phyloP scores from a whole-genome alignment of 2,797 vertebrate species.

The Phalloptychus januarius region DNA sequence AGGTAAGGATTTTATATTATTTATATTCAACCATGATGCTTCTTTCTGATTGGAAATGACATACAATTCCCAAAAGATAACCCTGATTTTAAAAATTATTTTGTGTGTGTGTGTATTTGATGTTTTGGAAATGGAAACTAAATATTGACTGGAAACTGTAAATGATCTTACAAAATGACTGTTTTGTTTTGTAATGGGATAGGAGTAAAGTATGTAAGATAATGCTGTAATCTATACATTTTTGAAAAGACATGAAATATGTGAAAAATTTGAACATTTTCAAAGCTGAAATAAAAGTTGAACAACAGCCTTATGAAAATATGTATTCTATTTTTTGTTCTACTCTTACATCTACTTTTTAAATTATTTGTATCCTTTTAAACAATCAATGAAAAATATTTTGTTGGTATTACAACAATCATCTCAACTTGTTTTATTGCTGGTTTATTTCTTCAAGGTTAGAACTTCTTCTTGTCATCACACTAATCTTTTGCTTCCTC shows the following conservation, averaged over 20 bases:
- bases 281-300: background rate
- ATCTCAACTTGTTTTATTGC: background rate
- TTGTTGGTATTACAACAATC: background rate
- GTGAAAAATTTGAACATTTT: slow-evolving; percentile 1
- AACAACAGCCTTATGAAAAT: background rate
- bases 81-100: background rate
- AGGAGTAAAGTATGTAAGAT: background rate
- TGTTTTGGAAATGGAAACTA: background rate
- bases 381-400: background rate
- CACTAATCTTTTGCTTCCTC: background rate
- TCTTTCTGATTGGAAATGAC: background rate
- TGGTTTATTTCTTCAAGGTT: background rate
- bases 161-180: background rate
- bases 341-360: background rate
- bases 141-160: background rate
- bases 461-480: background rate
- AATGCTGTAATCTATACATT: background rate
- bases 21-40: background rate
- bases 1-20: background rate
- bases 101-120: background rate
- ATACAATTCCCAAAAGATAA: background rate
- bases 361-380: background rate
- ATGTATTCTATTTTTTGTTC: background rate
- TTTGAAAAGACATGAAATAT: background rate
- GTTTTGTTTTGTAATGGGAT: background rate